Evolutionary conservation across 2,888 invertebrate genomes (phyloP).

Genomic region (Nomada lathburiana): DNA sequence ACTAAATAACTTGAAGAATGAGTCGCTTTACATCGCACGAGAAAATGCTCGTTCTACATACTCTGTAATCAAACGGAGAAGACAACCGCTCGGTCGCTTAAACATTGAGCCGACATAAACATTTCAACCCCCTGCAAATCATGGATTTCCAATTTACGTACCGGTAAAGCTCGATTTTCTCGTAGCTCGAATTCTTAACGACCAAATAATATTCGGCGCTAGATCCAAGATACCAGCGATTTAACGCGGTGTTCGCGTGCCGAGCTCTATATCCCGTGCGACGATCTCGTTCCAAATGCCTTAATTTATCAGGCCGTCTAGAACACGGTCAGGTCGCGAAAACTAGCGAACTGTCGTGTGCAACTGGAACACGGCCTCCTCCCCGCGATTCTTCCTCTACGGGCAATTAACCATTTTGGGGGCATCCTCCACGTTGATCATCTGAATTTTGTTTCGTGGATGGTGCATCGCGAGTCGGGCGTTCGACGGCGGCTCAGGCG

Average conservation of each 20-base stretch:
- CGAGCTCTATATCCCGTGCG: neutral
- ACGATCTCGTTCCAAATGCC: slow-evolving; percentile 38
- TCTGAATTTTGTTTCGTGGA: slow-evolving; percentile 11
- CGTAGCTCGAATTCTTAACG: neutral
- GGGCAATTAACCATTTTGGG: slow-evolving; percentile 50
- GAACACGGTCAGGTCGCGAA: slow-evolving; percentile 34
- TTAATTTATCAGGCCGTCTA: slow-evolving; percentile 33
- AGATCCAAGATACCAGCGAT: slow-evolving; percentile 22
- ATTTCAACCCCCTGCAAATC: too few relatives aligned
- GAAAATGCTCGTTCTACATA: too few relatives aligned
- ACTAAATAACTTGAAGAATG: too few relatives aligned
- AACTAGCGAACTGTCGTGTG: slow-evolving; percentile 21
- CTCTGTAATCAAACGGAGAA: too few relatives aligned
- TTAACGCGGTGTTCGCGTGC: slow-evolving; percentile 28
- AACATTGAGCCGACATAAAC: too few relatives aligned
- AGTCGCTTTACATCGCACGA: too few relatives aligned
- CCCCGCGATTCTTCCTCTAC: slow-evolving; percentile 34
- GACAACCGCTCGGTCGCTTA: too few relatives aligned
- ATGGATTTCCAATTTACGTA: too few relatives aligned
- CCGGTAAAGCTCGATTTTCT: too few relatives aligned
- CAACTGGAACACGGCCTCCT: slow-evolving; percentile 24
- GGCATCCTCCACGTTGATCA: slow-evolving; percentile 14
- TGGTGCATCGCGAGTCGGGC: slow-evolving; percentile 43
- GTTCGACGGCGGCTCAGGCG: slow-evolving; percentile 76
- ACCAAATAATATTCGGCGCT: slow-evolving; percentile 8